These are phyloP conservation scores for Tachyglossus aculeatus DNA, from an alignment of 2,797 vertebrate genomes.

Conservation along the genomic window DNA sequence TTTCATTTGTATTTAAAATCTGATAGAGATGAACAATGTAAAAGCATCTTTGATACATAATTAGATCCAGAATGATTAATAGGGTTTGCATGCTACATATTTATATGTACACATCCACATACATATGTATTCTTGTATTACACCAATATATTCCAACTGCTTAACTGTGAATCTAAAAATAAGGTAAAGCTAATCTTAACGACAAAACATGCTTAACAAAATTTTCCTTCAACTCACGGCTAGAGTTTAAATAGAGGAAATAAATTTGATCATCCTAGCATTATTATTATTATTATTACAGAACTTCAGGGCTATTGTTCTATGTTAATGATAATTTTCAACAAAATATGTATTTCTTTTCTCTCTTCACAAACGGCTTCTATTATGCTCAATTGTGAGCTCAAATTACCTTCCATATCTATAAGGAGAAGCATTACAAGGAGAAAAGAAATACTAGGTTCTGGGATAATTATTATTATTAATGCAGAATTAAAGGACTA, in stretches of 20 bases:
- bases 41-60: slow-evolving; percentile 51
- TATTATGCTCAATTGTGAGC: slow-evolving; percentile 4
- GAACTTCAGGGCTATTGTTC: slow-evolving; percentile 26
- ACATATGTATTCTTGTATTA: slow-evolving; percentile 34
- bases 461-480: slow-evolving; percentile 29
- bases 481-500: slow-evolving; percentile 19
- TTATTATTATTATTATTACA: slow-evolving; percentile 21
- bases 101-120: slow-evolving; percentile 40
- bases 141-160: slow-evolving; percentile 37
- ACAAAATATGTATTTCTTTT: slow-evolving; percentile 8
- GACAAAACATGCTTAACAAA: slow-evolving; percentile 12
- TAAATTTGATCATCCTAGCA: slow-evolving; percentile 13
- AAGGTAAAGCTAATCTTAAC: slow-evolving; percentile 25
- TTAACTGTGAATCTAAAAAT: slow-evolving; percentile 36
- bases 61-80: slow-evolving; percentile 54
- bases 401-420: slow-evolving; percentile 18
- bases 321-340: slow-evolving; percentile 13
- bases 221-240: slow-evolving; percentile 3
- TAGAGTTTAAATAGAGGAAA: slow-evolving; percentile 22
- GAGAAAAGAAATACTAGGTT: slow-evolving; percentile 11
- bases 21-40: slow-evolving; percentile 55
- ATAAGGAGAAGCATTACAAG: slow-evolving; percentile 19
- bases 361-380: neutral
- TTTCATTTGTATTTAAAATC: slow-evolving; percentile 63
- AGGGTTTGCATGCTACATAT: slow-evolving; percentile 41